A percentile compares a stretch with the other conserved stretches of the same genome.
Conservation (phyloP, 2,888 invertebrate genomes). For the Zeuzera pyrina region DNA sequence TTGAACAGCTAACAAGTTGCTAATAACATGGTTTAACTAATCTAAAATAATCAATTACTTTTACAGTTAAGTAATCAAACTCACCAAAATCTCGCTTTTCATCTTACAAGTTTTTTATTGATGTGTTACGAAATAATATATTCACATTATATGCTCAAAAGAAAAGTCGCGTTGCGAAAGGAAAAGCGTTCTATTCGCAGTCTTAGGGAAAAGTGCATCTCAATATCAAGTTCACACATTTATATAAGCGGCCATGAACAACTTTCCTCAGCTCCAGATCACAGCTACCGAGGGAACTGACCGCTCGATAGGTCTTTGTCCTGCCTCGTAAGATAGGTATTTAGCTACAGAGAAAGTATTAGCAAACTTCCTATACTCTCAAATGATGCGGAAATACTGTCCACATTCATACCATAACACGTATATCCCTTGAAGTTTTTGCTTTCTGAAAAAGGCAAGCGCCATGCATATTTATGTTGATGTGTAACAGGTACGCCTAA, state of each 20-base stretch:
- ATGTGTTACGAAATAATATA: conserved; percentile 12
- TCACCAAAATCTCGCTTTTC: conserved; percentile 51
- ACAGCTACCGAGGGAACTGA: conserved; percentile 46
- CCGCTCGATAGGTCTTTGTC: conserved; percentile 65
- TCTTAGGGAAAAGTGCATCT: conserved; percentile 55
- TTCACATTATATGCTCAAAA: conserved; percentile 45
- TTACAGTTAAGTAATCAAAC: conserved; percentile 22
- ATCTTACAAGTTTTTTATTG: conserved; percentile 36
- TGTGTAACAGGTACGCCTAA: too few species aligned
- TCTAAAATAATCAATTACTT: not conserved
- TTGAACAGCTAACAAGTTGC: not conserved
- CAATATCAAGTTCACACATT: conserved; percentile 66
- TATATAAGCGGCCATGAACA: conserved; percentile 52
- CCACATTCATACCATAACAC: not conserved
- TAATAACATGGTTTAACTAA: not conserved
- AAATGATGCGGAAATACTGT: conserved; percentile 25
- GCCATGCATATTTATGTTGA: too few species aligned
- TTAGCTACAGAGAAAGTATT: conserved; percentile 34
- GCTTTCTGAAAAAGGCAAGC: too few species aligned
- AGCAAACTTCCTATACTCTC: conserved; percentile 29
- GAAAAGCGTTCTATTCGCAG: conserved; percentile 53
- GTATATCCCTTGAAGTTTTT: too few species aligned
- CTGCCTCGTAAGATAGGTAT: conserved; percentile 55
- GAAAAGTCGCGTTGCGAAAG: conserved; percentile 40
- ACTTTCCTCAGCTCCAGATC: conserved; percentile 63